Evolutionary conservation across 2,113 vertebrate species (phyloP).

Genomic region (Tragelaphus imberbis): DNA sequence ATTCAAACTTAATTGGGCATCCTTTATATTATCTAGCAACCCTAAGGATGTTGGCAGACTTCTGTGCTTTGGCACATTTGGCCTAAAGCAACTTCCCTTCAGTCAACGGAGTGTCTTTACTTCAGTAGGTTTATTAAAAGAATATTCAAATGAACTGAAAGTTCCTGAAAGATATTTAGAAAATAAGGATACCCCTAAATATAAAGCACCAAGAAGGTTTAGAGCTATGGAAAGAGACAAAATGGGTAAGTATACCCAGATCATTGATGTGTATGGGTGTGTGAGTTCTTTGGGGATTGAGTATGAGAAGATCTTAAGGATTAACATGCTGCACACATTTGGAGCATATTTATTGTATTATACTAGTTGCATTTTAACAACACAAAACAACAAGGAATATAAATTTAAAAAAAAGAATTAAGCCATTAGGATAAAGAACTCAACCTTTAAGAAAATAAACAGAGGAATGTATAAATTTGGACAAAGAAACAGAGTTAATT

Average conservation of each 20-base stretch:
- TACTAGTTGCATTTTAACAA: not conserved
- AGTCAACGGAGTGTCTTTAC: not conserved
- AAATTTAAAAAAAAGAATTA: not conserved
- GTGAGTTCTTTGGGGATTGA: not conserved
- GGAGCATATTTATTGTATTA: not conserved
- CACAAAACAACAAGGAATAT: not conserved
- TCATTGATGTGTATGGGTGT: fast-evolving
- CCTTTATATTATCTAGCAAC: not conserved
- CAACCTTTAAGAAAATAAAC: not conserved
- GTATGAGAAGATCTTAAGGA: not conserved
- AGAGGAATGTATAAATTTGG: not conserved
- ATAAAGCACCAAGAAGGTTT: not conserved
- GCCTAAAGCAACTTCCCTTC: not conserved
- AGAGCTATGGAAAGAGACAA: not conserved
- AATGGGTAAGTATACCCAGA: not conserved
- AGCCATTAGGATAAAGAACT: not conserved
- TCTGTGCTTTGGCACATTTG: not conserved
- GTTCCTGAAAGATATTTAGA: not conserved
- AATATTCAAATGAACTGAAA: not conserved
- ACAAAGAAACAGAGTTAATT: not conserved
- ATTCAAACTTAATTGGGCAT: not conserved
- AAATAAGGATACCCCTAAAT: not conserved
- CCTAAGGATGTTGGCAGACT: not conserved
- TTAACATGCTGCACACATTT: not conserved
- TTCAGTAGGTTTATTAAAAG: not conserved